Conservation (phyloP, 2,797 vertebrate genomes). For the Melanotaenia pygmaea region DNA sequence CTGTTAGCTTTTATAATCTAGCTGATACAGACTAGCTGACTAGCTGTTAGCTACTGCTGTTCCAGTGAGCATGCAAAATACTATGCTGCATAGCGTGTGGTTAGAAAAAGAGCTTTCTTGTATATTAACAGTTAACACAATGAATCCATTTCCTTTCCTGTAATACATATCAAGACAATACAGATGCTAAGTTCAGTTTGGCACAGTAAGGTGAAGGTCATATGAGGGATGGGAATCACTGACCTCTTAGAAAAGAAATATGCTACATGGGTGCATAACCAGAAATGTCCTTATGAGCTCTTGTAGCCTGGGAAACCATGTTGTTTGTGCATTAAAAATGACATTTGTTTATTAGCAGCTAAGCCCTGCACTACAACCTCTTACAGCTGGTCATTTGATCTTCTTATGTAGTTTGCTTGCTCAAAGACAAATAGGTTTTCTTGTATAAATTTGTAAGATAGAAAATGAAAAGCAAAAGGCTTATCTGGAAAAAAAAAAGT, state of each 20-base stretch:
- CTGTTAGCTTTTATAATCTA: constrained; percentile 3
- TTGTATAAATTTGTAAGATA: background rate
- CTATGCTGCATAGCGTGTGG: background rate
- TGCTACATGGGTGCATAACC: too few relatives aligned
- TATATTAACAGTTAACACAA: constrained; percentile 13
- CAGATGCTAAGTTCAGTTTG: background rate
- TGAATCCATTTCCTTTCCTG: background rate
- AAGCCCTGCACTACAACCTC: background rate
- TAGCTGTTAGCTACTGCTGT: background rate
- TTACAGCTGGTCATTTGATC: background rate
- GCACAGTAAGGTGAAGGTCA: background rate
- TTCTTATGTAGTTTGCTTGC: too few relatives aligned
- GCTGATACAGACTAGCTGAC: background rate
- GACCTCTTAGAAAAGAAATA: too few relatives aligned
- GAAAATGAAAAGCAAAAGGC: too few relatives aligned
- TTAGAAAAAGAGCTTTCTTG: background rate
- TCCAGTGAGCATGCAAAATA: background rate
- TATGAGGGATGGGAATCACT: background rate
- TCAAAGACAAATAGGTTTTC: too few relatives aligned
- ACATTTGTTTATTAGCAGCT: background rate
- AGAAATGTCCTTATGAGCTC: too few relatives aligned
- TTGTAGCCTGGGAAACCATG: too few relatives aligned
- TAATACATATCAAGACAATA: background rate
- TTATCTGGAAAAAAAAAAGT: too few relatives aligned
- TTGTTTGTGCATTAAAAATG: too few relatives aligned